Base-by-base conservation (phyloP, 2,888 invertebrate genomes). In the Thymelicus lineola region DNA sequence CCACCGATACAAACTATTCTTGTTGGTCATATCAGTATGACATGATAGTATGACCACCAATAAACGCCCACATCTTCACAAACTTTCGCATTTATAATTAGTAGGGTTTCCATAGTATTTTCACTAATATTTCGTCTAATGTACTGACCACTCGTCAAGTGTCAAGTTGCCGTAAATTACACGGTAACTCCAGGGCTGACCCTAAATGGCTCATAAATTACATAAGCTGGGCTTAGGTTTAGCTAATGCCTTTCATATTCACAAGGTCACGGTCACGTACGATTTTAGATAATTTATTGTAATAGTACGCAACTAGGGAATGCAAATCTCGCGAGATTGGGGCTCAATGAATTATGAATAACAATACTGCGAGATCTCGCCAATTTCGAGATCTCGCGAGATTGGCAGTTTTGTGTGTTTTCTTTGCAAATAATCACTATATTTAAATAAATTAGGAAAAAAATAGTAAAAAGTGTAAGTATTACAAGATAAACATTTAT, bases 131-230 rank as follows among this genome's bases (percentile, higher is more conserved):
- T n/a, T n/a, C n/a, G 42, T 55, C 53, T 61, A 61, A 61, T 61
- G 60, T 61, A 61, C 60, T 60, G 61, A 60, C 42, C 45, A 61
- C 61, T 67, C 42, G 38, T 59, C 53, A 67, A 53, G 28, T 46
- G 67, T 67, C 55, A 45, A 61, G 10, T 61, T 20, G 42, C 45
- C 60, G 60, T 15, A 67, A 67, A 61, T 53, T 67, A 67, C 20
- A 45, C 50, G 48, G 12, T n/a, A 42, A 55, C 53, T 53, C 61
- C 53, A 45, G 45, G 61, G 67, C 45, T 55, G 35, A 35, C 48
- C 14, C 55, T 55, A 45, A 67, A 61, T 67, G 61, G 50, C 50
- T 55, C 67, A 55, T 61, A 67, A 67, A 67, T 67, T 53, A 67
- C 45, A 28, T 17, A 50, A 61, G 55, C 45, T 61, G 53, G 62